Evolutionary conservation across 2,888 invertebrate species (phyloP), one percentile per base, ranked within the genome.

Genomic region (Urechis unicinctus): DNA sequence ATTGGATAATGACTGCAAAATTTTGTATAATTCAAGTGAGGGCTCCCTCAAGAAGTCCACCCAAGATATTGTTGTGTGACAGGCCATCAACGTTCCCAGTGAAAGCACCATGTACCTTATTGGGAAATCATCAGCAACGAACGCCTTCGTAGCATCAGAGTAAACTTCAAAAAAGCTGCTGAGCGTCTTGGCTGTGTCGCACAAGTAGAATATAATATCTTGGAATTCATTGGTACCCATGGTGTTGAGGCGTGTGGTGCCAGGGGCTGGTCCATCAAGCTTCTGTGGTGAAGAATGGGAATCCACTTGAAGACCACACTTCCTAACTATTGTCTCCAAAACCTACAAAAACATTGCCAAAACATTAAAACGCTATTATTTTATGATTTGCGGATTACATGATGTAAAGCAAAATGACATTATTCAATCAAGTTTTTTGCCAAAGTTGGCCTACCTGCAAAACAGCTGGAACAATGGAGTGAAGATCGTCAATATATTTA

Each of bases 141-240:
- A 82, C 70, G 81, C 61, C 60, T 70, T 48, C 70, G 79, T 82
- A 30, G 82, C 82, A 4, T 82, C 79, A 0, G 85, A 83, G 68
- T 85, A 86, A 0, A 85, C 80, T 52, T 86, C 85, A n/a, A 88
- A 66, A 56, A 90, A 85, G 63, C 85, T 78, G 67, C 83, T 82
- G 49, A 90, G 68, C 0, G 87, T 87, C 68, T 85, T 83, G 0
- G 85, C 82, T 17, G 85, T 85, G 69, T 91, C 90, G 54, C 87
- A 70, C 41, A 88, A 72, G 66, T 87, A 87, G 43, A 86, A 71
- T 0, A 87, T 81, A 31, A 88, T 72, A 70, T 89, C 89, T 60
- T 82, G 82, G n/a, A 87, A 68, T 17, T 71, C 68, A 25, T 55
- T 45, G 13, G 67, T 65, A 56, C 72, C 66, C 55, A 74, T 67